phyloP scores from a whole-genome alignment of 2,888 invertebrate species.

The Adela reaumurella region DNA sequence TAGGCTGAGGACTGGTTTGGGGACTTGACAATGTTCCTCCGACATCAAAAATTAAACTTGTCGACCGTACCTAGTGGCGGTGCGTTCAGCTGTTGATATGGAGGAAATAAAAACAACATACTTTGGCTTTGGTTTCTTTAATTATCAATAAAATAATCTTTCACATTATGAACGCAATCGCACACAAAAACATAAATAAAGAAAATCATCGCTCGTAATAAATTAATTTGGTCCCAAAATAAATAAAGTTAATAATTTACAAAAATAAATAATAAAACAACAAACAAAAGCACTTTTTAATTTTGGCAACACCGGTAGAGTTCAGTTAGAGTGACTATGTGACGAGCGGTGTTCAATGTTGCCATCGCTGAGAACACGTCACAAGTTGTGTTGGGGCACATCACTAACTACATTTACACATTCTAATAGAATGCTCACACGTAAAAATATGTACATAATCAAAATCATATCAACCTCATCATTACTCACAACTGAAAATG shows the following conservation, averaged over 20 bases:
- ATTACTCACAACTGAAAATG: no score
- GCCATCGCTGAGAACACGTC: no score
- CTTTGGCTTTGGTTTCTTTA: constrained; percentile 53
- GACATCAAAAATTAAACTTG: no score
- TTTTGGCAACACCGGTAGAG: constrained; percentile 35
- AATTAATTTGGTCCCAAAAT: constrained; percentile 58
- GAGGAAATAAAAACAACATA: background rate
- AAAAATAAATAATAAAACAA: constrained; percentile 33
- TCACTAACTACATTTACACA: background rate
- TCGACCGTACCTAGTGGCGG: no score
- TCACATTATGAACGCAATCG: constrained; percentile 33
- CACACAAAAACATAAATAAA: constrained; percentile 40
- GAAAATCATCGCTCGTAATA: constrained; percentile 39
- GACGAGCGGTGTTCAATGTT: constrained; percentile 1
- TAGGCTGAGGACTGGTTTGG: no score
- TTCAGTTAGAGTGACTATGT: background rate
- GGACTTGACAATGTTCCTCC: no score
- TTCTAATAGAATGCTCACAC: background rate
- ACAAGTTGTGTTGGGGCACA: no score
- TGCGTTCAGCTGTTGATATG: no score
- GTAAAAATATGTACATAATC: no score
- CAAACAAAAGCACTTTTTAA: constrained; percentile 49
- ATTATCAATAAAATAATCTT: constrained; percentile 48
- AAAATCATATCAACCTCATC: no score
- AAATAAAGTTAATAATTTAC: constrained; percentile 46